A percentile compares a stretch with the other conserved stretches of the same genome.
phyloP scores from a whole-genome alignment of 1,140 invertebrate genomes.

The Medauroidea extradentata region DNA sequence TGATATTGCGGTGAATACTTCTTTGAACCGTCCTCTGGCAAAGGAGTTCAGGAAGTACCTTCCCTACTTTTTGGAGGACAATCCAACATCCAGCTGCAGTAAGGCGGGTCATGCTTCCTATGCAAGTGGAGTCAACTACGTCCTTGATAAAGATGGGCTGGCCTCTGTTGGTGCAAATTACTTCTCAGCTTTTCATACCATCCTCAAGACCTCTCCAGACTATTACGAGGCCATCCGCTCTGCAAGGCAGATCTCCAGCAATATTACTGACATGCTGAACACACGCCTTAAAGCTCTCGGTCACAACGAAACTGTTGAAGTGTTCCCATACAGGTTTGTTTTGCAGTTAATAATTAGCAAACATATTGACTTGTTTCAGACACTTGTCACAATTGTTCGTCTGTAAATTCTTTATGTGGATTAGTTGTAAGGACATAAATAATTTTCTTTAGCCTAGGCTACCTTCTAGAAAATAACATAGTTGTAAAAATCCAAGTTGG shows the following conservation, averaged over 20 bases:
- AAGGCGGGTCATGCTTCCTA: conserved; percentile 87
- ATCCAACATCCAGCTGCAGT: conserved; percentile 73
- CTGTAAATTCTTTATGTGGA: no score
- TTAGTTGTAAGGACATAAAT: no score
- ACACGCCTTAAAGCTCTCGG: conserved; percentile 46
- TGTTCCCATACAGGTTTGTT: conserved; percentile 86
- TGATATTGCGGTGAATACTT: conserved; percentile 45
- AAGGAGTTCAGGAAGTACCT: conserved; percentile 75
- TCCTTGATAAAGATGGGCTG: conserved; percentile 38
- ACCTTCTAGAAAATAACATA: no score
- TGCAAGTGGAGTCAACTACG: conserved; percentile 59
- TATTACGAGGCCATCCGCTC: conserved; percentile 85
- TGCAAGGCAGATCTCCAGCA: conserved; percentile 72
- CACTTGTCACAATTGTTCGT: no score
- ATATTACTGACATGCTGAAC: conserved; percentile 77
- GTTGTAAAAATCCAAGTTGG: no score
- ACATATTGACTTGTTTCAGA: no score
- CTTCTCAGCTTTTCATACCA: conserved; percentile 94
- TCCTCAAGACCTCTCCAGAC: conserved; percentile 87
- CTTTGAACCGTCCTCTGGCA: conserved; percentile 52
- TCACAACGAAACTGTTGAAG: conserved; percentile 57
- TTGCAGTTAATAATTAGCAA: no score
- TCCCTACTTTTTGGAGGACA: conserved; percentile 85
- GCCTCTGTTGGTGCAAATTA: conserved; percentile 66
- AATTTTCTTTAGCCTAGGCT: no score